Percentiles rank a stretch among this genome's conserved stretches.
Conservation (phyloP, 1,140 invertebrate species). For the Euschistus heros region DNA sequence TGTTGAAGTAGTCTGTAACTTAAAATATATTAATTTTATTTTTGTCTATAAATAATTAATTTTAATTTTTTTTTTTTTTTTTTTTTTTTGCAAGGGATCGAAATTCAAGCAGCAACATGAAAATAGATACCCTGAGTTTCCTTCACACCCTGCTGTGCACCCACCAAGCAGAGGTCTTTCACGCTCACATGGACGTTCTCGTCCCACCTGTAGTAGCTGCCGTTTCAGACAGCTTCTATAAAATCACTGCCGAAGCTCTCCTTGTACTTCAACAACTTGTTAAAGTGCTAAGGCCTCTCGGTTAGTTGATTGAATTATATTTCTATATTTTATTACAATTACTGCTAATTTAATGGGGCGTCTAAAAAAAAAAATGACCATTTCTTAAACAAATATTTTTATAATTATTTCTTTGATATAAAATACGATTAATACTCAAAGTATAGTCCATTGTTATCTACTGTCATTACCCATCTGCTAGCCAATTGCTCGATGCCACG, state of each 20-base stretch:
- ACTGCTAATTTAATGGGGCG: too few relatives aligned
- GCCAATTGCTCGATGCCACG: too few relatives aligned
- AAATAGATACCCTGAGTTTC: constrained; percentile 93
- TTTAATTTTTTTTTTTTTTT: constrained; percentile 18
- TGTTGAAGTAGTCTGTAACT: not conserved
- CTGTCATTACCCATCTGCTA: too few relatives aligned
- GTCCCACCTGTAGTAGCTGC: constrained; percentile 78
- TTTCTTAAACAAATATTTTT: too few relatives aligned
- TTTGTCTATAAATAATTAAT: not conserved
- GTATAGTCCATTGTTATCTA: too few relatives aligned
- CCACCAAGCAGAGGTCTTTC: constrained; percentile 69
- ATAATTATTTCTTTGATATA: too few relatives aligned
- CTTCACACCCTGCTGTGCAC: constrained; percentile 75
- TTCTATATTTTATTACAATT: too few relatives aligned
- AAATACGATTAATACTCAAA: too few relatives aligned
- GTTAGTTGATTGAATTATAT: constrained; percentile 36
- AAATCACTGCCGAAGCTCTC: constrained; percentile 92
- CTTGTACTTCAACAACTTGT: constrained; percentile 88
- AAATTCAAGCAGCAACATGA: constrained; percentile 94
- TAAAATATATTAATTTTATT: not conserved
- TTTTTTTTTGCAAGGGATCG: constrained; percentile 58
- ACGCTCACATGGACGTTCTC: constrained; percentile 68
- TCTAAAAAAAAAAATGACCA: too few relatives aligned
- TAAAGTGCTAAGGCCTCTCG: constrained; percentile 83
- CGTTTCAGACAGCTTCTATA: constrained; percentile 93